These are phyloP conservation scores for Nowickia ferox DNA, from an alignment of 2,888 invertebrate species.

Conservation along the genomic window DNA sequence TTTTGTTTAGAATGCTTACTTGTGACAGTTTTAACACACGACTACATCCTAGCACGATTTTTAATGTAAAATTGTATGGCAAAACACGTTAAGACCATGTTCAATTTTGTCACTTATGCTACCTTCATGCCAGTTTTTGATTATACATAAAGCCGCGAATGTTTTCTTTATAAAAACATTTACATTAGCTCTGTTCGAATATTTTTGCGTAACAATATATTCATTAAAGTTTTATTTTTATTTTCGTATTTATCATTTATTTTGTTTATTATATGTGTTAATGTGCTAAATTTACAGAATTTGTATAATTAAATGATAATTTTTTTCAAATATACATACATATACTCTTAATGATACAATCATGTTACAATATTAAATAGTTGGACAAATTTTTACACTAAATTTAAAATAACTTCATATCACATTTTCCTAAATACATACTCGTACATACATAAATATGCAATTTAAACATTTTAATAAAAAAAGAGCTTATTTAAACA, in stretches of 20 bases:
- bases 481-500: slow-evolving; percentile 29
- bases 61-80: too few relatives aligned
- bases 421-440: slow-evolving; percentile 65
- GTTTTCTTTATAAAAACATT: too few relatives aligned
- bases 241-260: slow-evolving; percentile 5
- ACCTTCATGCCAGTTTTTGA: too few relatives aligned
- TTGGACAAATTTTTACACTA: slow-evolving; percentile 19
- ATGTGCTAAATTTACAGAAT: slow-evolving; percentile 7
- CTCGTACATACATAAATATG: neutral
- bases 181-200: too few relatives aligned
- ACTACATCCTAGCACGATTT: too few relatives aligned
- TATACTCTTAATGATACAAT: neutral
- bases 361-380: slow-evolving; percentile 9
- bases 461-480: neutral
- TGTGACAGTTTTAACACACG: too few relatives aligned
- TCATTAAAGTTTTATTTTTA: neutral
- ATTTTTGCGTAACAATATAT: too few relatives aligned
- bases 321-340: slow-evolving; percentile 5
- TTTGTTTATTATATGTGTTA: neutral
- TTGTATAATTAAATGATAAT: neutral
- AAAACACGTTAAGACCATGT: too few relatives aligned
- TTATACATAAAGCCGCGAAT: too few relatives aligned
- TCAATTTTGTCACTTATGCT: too few relatives aligned
- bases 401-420: slow-evolving; percentile 61
- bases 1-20: too few relatives aligned